phyloP scores from a whole-genome alignment of 2,888 invertebrate species.

The Mythimna ferrago region DNA sequence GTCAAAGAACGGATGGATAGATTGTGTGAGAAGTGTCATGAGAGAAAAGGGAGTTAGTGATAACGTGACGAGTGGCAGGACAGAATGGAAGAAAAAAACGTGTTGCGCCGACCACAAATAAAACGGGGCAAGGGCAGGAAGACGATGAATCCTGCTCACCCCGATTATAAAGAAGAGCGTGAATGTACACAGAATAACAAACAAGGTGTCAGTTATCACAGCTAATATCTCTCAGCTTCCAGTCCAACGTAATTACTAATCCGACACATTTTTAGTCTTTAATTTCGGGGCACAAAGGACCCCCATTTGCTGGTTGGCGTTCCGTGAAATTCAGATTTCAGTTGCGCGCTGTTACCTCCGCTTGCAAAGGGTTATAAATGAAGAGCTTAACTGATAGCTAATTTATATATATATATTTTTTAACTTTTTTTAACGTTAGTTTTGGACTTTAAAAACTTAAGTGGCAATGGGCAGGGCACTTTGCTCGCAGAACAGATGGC shows the following conservation, averaged over 20 bases:
- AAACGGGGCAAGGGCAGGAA: too few species aligned
- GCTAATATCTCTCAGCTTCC: conserved; percentile 31
- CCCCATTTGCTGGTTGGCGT: conserved; percentile 69
- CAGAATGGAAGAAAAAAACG: too few species aligned
- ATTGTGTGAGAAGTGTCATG: too few species aligned
- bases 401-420: conserved; percentile 42
- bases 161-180: neutral
- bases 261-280: conserved; percentile 67
- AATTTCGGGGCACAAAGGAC: conserved; percentile 65
- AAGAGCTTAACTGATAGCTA: conserved; percentile 66
- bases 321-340: conserved; percentile 73
- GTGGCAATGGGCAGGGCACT: too few species aligned
- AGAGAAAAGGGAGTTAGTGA: too few species aligned
- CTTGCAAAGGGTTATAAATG: conserved; percentile 69
- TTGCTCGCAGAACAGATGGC: too few species aligned
- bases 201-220: conserved; percentile 28
- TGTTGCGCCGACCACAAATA: too few species aligned
- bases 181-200: conserved; percentile 1
- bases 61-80: too few species aligned
- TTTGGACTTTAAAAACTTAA: too few species aligned
- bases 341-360: conserved; percentile 72
- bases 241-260: conserved; percentile 63
- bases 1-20: too few species aligned
- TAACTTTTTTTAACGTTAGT: too few species aligned
- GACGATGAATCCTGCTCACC: neutral